Evolutionary conservation across 2,113 vertebrate genomes (phyloP).

Genomic region (Abramis brama): DNA sequence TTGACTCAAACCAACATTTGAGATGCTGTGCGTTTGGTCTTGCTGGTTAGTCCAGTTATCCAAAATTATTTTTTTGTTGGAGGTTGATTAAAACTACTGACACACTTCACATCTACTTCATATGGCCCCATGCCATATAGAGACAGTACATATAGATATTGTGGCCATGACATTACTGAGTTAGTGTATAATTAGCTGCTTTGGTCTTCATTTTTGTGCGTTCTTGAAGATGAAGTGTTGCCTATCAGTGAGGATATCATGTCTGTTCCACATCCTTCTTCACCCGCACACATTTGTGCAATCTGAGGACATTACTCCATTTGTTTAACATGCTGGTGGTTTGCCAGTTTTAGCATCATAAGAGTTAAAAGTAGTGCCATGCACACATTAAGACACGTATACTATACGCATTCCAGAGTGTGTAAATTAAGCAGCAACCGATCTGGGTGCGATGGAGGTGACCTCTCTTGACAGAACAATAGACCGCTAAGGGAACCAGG

Average conservation of each 20-base stretch:
- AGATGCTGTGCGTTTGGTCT: too few relatives aligned
- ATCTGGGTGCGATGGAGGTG: constrained; percentile 12
- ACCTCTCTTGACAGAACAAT: constrained; percentile 28
- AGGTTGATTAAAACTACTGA: too few relatives aligned
- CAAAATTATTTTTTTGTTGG: too few relatives aligned
- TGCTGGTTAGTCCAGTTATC: too few relatives aligned
- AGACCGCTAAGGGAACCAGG: background rate
- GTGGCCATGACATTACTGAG: background rate
- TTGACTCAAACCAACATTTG: too few relatives aligned
- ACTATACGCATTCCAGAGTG: constrained; percentile 2
- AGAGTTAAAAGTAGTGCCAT: background rate
- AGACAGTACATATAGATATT: background rate
- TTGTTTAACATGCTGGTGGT: background rate
- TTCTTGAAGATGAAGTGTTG: background rate
- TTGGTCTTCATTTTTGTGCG: background rate
- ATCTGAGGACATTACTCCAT: background rate
- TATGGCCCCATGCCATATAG: background rate
- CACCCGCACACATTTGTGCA: background rate
- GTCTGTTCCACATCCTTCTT: background rate
- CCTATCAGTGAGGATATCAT: background rate
- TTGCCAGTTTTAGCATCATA: background rate
- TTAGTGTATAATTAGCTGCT: background rate
- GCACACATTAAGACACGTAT: background rate
- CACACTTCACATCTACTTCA: background rate
- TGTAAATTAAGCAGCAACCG: constrained; percentile 28